A percentile compares a stretch with the other conserved stretches of the same genome.
phyloP scores from a whole-genome alignment of 1,140 invertebrate genomes.

The Harpegnathos saltator region DNA sequence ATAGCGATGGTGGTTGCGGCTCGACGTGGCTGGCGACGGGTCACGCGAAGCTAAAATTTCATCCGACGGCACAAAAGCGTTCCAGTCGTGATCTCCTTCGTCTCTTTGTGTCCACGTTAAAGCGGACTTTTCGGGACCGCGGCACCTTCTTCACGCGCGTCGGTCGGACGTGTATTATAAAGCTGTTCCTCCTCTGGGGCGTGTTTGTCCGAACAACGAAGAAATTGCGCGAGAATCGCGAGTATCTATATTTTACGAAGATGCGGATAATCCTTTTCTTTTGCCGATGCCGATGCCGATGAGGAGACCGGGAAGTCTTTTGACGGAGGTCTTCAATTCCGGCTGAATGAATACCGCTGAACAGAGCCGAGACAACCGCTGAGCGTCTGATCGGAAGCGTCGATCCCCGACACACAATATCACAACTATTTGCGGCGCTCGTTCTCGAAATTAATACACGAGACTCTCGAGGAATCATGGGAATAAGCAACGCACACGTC shows the following conservation, averaged over 20 bases:
- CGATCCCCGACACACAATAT: no score
- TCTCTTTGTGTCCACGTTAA: constrained; percentile 5
- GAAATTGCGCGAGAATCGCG: background rate
- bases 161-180: constrained; percentile 1
- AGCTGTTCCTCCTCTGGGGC: background rate
- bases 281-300: background rate
- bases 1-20: constrained; percentile 15
- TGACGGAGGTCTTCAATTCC: background rate
- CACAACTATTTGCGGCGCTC: background rate
- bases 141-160: background rate
- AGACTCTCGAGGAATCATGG: background rate
- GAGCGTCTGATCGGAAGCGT: background rate
- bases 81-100: constrained; percentile 45
- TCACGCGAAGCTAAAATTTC: constrained; percentile 60
- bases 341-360: no score
- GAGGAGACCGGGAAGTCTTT: no score
- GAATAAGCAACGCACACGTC: background rate
- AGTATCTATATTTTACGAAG: background rate
- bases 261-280: background rate
- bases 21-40: constrained; percentile 20
- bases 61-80: constrained; percentile 58
- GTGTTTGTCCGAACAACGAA: background rate
- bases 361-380: background rate
- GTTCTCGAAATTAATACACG: constrained; percentile 14
- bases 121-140: constrained; percentile 31